These are phyloP conservation scores for Mactromeris polynyma DNA, from an alignment of 2,888 invertebrate species.

Conservation along the genomic window DNA sequence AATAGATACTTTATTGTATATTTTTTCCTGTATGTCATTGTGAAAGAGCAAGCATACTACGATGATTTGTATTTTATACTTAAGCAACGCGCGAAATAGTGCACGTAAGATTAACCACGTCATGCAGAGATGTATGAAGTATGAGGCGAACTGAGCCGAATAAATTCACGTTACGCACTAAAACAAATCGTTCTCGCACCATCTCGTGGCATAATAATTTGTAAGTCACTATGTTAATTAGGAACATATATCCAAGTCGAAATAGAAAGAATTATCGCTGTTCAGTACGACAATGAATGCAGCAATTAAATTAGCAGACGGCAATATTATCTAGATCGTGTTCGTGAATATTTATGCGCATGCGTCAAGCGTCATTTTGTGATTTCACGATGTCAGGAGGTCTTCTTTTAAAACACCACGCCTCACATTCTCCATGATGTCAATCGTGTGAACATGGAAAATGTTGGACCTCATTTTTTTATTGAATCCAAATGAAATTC, in stretches of 20 bases:
- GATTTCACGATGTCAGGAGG: constrained; percentile 36
- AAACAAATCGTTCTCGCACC: background rate
- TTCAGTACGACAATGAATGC: constrained; percentile 8
- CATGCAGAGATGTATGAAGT: background rate
- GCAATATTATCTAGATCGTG: constrained; percentile 19
- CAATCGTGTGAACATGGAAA: no score
- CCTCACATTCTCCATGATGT: background rate
- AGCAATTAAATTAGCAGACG: constrained; percentile 31
- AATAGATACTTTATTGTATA: background rate
- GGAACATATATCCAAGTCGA: background rate
- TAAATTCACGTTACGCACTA: background rate
- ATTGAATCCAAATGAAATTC: background rate
- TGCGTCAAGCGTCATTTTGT: constrained; percentile 16
- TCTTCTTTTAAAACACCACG: constrained; percentile 17
- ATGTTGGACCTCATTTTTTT: background rate
- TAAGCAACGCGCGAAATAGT: background rate
- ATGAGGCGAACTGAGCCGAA: background rate
- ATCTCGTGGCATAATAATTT: background rate
- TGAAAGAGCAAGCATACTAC: background rate
- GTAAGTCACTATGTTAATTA: constrained; percentile 6
- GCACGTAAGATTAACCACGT: background rate
- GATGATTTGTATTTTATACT: background rate
- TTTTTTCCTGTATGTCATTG: background rate
- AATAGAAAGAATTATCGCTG: background rate
- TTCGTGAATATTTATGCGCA: constrained; percentile 29